phyloP scores from a whole-genome alignment of 2,888 invertebrate species.

The Ectropis crepuscularia region DNA sequence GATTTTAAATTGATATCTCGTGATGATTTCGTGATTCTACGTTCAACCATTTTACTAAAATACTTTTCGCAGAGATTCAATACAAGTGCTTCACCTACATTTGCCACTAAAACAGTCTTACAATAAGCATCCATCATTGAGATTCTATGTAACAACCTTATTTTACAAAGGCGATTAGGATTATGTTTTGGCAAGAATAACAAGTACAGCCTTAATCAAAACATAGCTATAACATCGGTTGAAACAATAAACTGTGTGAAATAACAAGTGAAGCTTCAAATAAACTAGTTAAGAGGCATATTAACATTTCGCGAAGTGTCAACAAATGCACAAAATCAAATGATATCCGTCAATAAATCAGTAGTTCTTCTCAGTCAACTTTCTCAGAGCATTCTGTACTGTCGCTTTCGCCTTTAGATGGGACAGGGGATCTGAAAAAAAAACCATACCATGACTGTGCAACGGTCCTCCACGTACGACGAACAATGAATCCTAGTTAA shows the following conservation, averaged over 20 bases:
- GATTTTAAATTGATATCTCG: slow-evolving; percentile 24
- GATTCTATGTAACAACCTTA: slow-evolving; percentile 52
- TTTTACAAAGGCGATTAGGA: slow-evolving; percentile 47
- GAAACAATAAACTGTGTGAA: slow-evolving; percentile 47
- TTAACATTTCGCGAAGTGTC: slow-evolving; percentile 50
- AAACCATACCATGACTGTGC: slow-evolving; percentile 42
- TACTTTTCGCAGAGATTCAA: slow-evolving; percentile 57
- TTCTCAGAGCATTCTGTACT: slow-evolving; percentile 83
- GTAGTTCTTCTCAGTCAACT: slow-evolving; percentile 81
- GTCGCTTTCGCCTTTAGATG: slow-evolving; percentile 84
- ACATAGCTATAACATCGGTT: slow-evolving; percentile 39
- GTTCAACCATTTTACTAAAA: slow-evolving; percentile 40
- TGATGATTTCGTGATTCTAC: slow-evolving; percentile 33
- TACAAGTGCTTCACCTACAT: slow-evolving; percentile 53
- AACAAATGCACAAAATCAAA: slow-evolving; percentile 72
- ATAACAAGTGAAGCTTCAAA: slow-evolving; percentile 54
- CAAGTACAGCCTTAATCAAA: slow-evolving; percentile 56
- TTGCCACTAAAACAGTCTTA: slow-evolving; percentile 70
- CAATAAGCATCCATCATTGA: slow-evolving; percentile 53
- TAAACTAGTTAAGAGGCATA: slow-evolving; percentile 45
- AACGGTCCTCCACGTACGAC: slow-evolving; percentile 10
- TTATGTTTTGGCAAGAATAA: slow-evolving; percentile 66
- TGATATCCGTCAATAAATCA: slow-evolving; percentile 54
- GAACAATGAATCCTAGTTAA: slow-evolving; percentile 15
- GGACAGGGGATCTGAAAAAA: slow-evolving; percentile 81